These are phyloP conservation scores for Phylloscopus collybita DNA, from an alignment of 2,797 vertebrate genomes.

Conservation along the genomic window DNA sequence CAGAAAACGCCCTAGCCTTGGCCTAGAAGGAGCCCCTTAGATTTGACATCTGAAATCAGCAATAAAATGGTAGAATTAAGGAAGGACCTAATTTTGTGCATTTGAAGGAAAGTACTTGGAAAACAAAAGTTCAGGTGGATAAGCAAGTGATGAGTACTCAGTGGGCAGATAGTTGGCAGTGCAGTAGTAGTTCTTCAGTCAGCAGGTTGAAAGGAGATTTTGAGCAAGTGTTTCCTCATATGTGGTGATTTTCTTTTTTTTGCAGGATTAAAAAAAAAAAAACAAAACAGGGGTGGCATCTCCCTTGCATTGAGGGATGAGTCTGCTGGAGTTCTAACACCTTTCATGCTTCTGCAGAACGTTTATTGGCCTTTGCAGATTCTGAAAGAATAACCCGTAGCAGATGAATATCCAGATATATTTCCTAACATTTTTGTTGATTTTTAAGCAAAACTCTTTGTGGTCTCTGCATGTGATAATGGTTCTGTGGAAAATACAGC, in stretches of 20 bases:
- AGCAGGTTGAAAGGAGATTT: not conserved
- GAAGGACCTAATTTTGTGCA: not conserved
- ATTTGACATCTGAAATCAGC: not conserved
- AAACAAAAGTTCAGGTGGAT: not conserved
- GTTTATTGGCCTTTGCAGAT: not conserved
- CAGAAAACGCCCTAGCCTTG: not conserved
- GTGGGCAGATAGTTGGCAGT: not conserved
- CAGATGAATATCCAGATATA: not conserved
- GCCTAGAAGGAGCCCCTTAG: not conserved
- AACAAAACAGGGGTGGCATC: fast-evolving
- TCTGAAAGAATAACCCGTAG: not conserved
- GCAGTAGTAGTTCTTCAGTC: not conserved
- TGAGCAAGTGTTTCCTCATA: not conserved
- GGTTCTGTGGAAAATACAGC: not conserved
- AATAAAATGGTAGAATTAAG: not conserved
- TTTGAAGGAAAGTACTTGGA: not conserved
- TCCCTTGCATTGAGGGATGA: not conserved
- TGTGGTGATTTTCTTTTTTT: not conserved
- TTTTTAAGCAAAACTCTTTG: not conserved
- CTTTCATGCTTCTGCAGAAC: not conserved
- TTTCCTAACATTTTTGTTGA: not conserved
- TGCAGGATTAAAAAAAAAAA: not conserved
- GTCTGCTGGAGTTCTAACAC: not conserved
- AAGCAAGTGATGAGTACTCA: not conserved
- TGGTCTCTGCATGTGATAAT: not conserved